These are phyloP conservation scores for Dolichallabes microphthalmus DNA, from an alignment of 2,113 vertebrate genomes.

Conservation along the genomic window DNA sequence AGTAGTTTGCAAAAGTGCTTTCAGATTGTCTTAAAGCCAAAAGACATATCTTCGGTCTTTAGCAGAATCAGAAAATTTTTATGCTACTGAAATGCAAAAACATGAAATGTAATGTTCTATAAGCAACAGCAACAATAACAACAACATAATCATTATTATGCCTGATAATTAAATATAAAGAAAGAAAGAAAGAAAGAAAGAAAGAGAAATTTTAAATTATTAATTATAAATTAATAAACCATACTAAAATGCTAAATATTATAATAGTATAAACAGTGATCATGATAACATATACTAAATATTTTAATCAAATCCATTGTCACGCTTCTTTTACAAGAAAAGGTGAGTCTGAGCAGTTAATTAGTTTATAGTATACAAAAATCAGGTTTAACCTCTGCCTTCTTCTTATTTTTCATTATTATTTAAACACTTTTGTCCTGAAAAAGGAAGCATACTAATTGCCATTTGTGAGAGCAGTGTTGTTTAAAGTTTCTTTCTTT, in stretches of 20 bases:
- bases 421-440: not conserved
- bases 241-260: not conserved
- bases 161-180: not conserved
- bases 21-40: slow-evolving; percentile 1
- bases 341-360: not conserved
- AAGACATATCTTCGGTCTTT: not conserved
- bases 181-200: too few species aligned
- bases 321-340: not conserved
- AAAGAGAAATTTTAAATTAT: too few species aligned
- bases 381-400: not conserved
- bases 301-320: not conserved
- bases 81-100: not conserved
- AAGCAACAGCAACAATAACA: not conserved
- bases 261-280: not conserved
- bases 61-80: not conserved
- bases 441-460: not conserved
- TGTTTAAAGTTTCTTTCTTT: not conserved
- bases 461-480: not conserved
- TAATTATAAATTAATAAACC: not conserved
- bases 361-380: not conserved
- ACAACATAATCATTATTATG: not conserved
- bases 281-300: not conserved
- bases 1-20: not conserved
- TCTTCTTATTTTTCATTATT: not conserved
- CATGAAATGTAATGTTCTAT: not conserved